Percentiles rank a stretch among this genome's conserved stretches.
phyloP scores from a whole-genome alignment of 23 tunicate species.

The Corella eumyota region DNA sequence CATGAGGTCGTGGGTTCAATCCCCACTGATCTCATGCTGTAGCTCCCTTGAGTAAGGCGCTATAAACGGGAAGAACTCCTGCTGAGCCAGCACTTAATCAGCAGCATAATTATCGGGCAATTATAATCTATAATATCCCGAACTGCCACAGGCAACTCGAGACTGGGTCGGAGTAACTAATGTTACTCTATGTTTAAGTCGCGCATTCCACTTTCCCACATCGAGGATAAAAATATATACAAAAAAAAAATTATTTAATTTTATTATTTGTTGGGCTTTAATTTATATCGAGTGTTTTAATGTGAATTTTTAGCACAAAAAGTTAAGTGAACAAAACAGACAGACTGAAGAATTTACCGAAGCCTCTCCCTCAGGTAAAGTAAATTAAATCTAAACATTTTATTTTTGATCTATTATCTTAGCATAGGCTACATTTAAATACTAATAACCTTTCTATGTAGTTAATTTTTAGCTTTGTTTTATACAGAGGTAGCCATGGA shows the following conservation, averaged over 20 bases:
- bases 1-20: too few relatives aligned
- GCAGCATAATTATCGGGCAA: too few relatives aligned
- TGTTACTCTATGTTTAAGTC: too few relatives aligned
- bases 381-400: background rate
- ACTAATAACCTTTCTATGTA: too few relatives aligned
- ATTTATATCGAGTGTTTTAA: background rate
- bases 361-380: slow-evolving; percentile 4
- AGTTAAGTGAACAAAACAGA: slow-evolving; percentile 59
- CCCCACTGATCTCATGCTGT: too few relatives aligned
- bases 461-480: background rate
- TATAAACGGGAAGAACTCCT: too few relatives aligned
- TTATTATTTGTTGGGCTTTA: background rate
- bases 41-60: too few relatives aligned
- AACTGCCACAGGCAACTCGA: too few relatives aligned
- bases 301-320: slow-evolving; percentile 52
- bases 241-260: background rate
- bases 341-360: slow-evolving; percentile 44
- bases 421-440: background rate
- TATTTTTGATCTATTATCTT: background rate
- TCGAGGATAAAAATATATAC: background rate
- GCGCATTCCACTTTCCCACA: too few relatives aligned
- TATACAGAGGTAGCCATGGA: slow-evolving; percentile 34
- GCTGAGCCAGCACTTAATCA: too few relatives aligned
- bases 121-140: too few relatives aligned
- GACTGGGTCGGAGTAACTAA: too few relatives aligned